These are phyloP conservation scores for Cottoperca gobio DNA, from an alignment of 2,797 vertebrate species.

Conservation along the genomic window DNA sequence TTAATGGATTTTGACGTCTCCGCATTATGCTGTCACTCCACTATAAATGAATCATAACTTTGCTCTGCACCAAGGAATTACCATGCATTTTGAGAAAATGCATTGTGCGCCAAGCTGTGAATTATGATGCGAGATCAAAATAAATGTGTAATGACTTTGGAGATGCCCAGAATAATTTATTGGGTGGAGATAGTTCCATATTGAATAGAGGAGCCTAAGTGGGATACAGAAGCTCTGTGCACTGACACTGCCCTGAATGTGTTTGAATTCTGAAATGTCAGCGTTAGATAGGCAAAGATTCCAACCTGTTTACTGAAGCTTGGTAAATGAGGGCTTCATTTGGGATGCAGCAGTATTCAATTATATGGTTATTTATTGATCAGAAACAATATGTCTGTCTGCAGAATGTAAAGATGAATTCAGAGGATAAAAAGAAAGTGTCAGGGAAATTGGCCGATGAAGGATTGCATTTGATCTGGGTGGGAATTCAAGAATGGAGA, in stretches of 20 bases:
- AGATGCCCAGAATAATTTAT: constrained; percentile 94
- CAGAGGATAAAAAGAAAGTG: constrained; percentile 80
- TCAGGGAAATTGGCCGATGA: constrained; percentile 84
- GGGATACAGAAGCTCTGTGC: constrained; percentile 71
- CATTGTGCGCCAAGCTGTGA: constrained; percentile 94
- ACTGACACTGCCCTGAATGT: constrained; percentile 74
- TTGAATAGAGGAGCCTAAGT: constrained; percentile 79
- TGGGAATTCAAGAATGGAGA: constrained; percentile 80
- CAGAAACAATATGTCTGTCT: constrained; percentile 84
- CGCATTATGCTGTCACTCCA: constrained; percentile 99
- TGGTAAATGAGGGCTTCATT: constrained; percentile 86
- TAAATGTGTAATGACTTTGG: constrained; percentile 92
- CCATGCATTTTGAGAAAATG: constrained; percentile 98
- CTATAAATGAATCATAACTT: constrained; percentile 99
- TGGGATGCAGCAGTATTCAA: constrained; percentile 85
- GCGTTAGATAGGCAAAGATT: constrained; percentile 81
- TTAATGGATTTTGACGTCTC: constrained; percentile 99
- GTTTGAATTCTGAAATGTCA: constrained; percentile 86
- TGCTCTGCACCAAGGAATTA: constrained; percentile 97
- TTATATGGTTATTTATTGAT: constrained; percentile 87
- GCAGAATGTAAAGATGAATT: constrained; percentile 81
- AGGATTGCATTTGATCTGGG: constrained; percentile 83
- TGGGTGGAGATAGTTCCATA: constrained; percentile 83
- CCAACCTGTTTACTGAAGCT: constrained; percentile 83
- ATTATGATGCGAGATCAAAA: constrained; percentile 98